Conservation (phyloP, 2,888 invertebrate species). For the Gryllus longicercus region DNA sequence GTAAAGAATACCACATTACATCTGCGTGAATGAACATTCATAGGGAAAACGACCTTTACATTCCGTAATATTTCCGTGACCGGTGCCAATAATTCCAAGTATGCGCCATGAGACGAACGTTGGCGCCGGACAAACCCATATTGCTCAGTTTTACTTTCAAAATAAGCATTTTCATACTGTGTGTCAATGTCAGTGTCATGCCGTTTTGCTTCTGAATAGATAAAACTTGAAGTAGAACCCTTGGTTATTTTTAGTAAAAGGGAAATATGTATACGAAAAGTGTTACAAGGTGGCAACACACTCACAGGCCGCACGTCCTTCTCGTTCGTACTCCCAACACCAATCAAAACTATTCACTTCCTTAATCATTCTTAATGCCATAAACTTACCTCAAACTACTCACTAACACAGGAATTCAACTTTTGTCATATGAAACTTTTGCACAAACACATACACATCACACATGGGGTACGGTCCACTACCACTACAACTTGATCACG, state of each 20-base stretch:
- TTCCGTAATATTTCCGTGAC: not conserved
- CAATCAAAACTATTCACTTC: too few species aligned
- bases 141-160: not conserved
- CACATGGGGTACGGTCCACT: conserved; percentile 26
- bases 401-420: conserved; percentile 24
- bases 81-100: conserved; percentile 22
- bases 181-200: not conserved
- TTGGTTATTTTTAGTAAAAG: conserved; percentile 37
- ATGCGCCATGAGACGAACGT: not conserved
- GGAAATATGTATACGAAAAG: conserved; percentile 34
- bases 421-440: conserved; percentile 33
- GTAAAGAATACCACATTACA: not conserved
- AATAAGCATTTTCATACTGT: not conserved
- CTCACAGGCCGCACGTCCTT: not conserved
- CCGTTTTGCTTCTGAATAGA: conserved; percentile 24
- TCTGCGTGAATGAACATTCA: not conserved
- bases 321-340: not conserved
- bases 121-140: conserved; percentile 3
- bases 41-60: not conserved
- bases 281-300: conserved; percentile 19
- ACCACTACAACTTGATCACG: conserved; percentile 30
- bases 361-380: not conserved
- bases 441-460: conserved; percentile 30
- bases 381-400: conserved; percentile 26
- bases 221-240: conserved; percentile 31